Percentiles rank a stretch among this genome's conserved stretches.
Evolutionary conservation across 2,797 vertebrate species (phyloP).

Genomic region (Alectoris magna): DNA sequence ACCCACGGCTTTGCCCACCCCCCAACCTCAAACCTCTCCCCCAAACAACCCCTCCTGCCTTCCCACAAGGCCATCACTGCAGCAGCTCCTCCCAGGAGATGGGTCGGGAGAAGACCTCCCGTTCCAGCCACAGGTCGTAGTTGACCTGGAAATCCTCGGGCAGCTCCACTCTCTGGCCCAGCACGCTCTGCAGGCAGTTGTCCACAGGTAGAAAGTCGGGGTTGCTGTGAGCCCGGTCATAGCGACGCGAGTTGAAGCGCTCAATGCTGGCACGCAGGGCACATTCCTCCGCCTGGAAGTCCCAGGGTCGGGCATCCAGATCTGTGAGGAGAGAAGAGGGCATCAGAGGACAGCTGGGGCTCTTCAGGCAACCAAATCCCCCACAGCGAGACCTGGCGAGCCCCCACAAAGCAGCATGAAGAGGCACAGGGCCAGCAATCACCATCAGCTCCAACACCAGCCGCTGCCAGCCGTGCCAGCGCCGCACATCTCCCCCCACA

Average conservation of each 20-base stretch:
- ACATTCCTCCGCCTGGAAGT: constrained; percentile 87
- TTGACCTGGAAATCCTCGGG: constrained; percentile 90
- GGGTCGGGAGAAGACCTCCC: constrained; percentile 89
- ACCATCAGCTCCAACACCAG: background rate
- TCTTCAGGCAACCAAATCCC: background rate
- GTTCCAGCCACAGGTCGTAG: constrained; percentile 90
- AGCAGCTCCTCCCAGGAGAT: constrained; percentile 90
- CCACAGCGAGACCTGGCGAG: rapidly evolving
- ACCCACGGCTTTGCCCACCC: background rate
- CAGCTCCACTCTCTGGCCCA: constrained; percentile 86
- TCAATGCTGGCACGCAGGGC: constrained; percentile 86
- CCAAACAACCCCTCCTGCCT: background rate
- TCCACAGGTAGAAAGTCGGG: constrained; percentile 88
- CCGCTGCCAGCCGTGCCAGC: rapidly evolving
- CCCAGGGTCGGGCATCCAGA: constrained; percentile 85
- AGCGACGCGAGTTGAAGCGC: constrained; percentile 87
- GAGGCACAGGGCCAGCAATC: background rate
- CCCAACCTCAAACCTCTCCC: background rate
- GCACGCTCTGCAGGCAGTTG: constrained; percentile 89
- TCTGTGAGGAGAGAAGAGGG: constrained; percentile 45
- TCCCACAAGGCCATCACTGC: constrained; percentile 69
- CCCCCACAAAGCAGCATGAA: rapidly evolving
- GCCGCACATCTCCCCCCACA: background rate
- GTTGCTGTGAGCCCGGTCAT: constrained; percentile 83
- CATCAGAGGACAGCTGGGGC: rapidly evolving